A percentile compares a stretch with the other conserved stretches of the same genome.
Conservation (phyloP, 2,888 invertebrate species). For the Acleris literana region DNA sequence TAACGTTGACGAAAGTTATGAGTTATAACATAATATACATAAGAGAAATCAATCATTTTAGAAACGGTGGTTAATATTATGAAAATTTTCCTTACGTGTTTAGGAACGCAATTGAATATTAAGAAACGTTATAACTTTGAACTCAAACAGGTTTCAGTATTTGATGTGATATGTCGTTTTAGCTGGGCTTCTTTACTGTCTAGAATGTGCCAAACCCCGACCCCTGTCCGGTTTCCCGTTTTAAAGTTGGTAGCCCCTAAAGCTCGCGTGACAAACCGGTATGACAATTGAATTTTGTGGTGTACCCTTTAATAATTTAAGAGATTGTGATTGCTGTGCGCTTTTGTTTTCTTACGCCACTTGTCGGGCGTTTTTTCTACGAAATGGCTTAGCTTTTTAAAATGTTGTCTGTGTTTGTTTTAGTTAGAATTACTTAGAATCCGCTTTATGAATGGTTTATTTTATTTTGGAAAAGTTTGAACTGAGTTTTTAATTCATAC, state of each 20-base stretch:
- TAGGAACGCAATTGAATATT: too few relatives aligned
- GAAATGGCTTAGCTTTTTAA: conserved; percentile 16
- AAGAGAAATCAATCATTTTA: too few relatives aligned
- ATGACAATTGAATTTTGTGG: conserved; percentile 64
- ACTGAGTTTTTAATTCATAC: neutral
- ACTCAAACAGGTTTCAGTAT: too few relatives aligned
- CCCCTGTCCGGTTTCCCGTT: conserved; percentile 6
- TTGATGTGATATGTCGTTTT: neutral
- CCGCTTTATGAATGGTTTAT: neutral
- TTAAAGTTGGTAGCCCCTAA: conserved; percentile 46
- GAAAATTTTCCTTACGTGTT: too few relatives aligned
- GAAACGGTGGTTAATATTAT: too few relatives aligned
- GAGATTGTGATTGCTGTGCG: conserved; percentile 46
- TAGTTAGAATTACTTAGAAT: conserved; percentile 5
- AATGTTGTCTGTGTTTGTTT: conserved; percentile 13
- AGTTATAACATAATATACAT: too few relatives aligned
- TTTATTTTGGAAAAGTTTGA: neutral
- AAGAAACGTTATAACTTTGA: too few relatives aligned
- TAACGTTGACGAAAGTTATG: too few relatives aligned
- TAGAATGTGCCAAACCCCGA: neutral
- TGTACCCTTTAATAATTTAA: conserved; percentile 50
- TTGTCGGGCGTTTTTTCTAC: conserved; percentile 28
- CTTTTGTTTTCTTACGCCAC: conserved; percentile 38
- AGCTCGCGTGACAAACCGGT: conserved; percentile 70
- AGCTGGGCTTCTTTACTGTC: neutral